Percentiles rank a stretch among this genome's conserved stretches.
These are phyloP conservation scores for Drosophila multiciliata DNA, from an alignment of 2,888 invertebrate genomes.

Conservation along the genomic window DNA sequence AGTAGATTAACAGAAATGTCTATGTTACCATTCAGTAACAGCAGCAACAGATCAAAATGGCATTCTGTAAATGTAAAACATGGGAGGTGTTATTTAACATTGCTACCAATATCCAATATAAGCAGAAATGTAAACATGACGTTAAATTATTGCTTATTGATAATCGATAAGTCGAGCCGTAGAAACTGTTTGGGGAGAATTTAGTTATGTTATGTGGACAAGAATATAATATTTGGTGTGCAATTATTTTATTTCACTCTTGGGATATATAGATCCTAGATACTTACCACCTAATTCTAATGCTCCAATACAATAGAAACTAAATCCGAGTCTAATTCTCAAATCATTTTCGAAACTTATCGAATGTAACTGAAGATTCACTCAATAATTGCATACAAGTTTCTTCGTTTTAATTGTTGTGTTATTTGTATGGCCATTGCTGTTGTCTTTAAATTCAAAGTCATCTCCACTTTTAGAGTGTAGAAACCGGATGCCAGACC, in stretches of 20 bases:
- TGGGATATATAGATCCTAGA: not conserved
- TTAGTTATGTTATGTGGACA: constrained; percentile 45
- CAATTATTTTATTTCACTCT: not conserved
- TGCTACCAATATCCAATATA: not conserved
- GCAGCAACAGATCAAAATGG: not conserved
- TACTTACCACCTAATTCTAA: not conserved
- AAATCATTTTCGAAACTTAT: not conserved
- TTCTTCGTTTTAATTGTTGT: too few species aligned
- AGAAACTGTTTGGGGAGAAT: not conserved
- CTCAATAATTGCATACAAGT: not conserved
- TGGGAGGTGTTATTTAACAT: not conserved
- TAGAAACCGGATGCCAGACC: not conserved
- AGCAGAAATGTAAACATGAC: not conserved
- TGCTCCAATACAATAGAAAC: too few species aligned
- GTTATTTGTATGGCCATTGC: too few species aligned
- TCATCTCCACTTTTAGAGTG: not conserved
- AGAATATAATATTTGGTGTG: constrained; percentile 13
- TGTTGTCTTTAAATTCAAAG: not conserved
- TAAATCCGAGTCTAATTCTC: too few species aligned
- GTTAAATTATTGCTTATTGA: not conserved
- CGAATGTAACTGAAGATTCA: not conserved
- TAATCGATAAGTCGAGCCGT: not conserved
- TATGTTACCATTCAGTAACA: not conserved
- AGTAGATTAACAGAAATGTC: not conserved
- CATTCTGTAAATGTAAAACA: not conserved